Percentiles rank a stretch among this genome's conserved stretches.
phyloP scores from a whole-genome alignment of 2,888 invertebrate genomes.

The Melanotus villosus region DNA sequence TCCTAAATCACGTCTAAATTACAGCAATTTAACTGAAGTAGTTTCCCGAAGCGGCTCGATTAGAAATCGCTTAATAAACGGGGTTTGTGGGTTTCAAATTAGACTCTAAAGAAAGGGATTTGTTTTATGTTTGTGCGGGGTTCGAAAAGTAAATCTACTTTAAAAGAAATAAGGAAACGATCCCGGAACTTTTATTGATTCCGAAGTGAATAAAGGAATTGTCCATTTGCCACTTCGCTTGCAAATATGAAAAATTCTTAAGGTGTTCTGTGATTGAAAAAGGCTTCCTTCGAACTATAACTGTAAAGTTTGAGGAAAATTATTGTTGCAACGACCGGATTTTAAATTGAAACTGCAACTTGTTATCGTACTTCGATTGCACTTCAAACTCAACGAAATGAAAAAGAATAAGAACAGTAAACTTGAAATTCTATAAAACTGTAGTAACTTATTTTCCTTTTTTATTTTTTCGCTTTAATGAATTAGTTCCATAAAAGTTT shows the following conservation, averaged over 20 bases:
- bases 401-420: too few species aligned
- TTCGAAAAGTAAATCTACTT: slow-evolving; percentile 25
- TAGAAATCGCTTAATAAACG: slow-evolving; percentile 36
- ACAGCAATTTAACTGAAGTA: slow-evolving; percentile 17
- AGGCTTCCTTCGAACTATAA: neutral
- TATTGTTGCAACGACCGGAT: neutral
- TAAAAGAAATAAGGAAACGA: slow-evolving; percentile 34
- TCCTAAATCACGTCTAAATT: slow-evolving; percentile 14
- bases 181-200: slow-evolving; percentile 41
- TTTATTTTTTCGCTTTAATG: too few species aligned
- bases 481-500: too few species aligned
- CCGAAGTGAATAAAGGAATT: slow-evolving; percentile 26
- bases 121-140: slow-evolving; percentile 31
- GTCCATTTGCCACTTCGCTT: slow-evolving; percentile 1
- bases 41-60: slow-evolving; percentile 20
- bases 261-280: neutral
- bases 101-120: slow-evolving; percentile 30
- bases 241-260: slow-evolving; percentile 15
- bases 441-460: too few species aligned
- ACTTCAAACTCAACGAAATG: too few species aligned
- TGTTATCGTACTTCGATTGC: too few species aligned
- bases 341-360: too few species aligned
- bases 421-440: too few species aligned
- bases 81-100: slow-evolving; percentile 25
- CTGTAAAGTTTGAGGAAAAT: neutral